Conservation (phyloP, 2,888 invertebrate genomes). For the Erebia ligea region DNA sequence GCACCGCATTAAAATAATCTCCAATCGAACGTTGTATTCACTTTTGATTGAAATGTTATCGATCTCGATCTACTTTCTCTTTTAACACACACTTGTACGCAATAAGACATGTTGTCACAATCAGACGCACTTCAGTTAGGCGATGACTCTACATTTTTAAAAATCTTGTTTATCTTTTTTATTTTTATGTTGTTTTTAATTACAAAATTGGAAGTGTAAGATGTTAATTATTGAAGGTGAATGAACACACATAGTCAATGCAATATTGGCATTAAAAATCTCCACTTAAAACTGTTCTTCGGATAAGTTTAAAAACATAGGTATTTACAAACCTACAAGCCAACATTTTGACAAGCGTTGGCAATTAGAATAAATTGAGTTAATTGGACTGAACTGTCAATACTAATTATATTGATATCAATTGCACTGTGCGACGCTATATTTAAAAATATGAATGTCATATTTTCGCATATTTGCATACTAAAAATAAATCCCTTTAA, state of each 20-base stretch:
- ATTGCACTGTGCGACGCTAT: neutral
- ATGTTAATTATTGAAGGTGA: too few species aligned
- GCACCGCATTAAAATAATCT: conserved; percentile 42
- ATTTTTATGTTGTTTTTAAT: too few species aligned
- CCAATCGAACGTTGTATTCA: conserved; percentile 31
- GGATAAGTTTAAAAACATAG: too few species aligned
- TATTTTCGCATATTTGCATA: too few species aligned
- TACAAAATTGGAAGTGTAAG: too few species aligned
- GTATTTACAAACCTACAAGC: too few species aligned
- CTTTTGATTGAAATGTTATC: conserved; percentile 38
- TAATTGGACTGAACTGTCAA: conserved; percentile 20
- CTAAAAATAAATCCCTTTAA: too few species aligned
- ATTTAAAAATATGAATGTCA: neutral
- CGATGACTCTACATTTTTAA: neutral
- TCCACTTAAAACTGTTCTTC: too few species aligned
- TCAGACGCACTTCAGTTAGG: neutral
- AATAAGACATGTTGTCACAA: conserved; percentile 1
- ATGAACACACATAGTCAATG: too few species aligned
- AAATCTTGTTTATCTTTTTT: too few species aligned
- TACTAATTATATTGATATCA: neutral
- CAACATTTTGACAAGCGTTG: conserved; percentile 19
- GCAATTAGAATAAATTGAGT: conserved; percentile 5
- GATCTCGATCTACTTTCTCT: conserved; percentile 34
- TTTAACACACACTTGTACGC: conserved; percentile 13
- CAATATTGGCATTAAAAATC: too few species aligned